Evolutionary conservation across 1,140 invertebrate species (phyloP).

Genomic region (Drosophila equinoxialis): DNA sequence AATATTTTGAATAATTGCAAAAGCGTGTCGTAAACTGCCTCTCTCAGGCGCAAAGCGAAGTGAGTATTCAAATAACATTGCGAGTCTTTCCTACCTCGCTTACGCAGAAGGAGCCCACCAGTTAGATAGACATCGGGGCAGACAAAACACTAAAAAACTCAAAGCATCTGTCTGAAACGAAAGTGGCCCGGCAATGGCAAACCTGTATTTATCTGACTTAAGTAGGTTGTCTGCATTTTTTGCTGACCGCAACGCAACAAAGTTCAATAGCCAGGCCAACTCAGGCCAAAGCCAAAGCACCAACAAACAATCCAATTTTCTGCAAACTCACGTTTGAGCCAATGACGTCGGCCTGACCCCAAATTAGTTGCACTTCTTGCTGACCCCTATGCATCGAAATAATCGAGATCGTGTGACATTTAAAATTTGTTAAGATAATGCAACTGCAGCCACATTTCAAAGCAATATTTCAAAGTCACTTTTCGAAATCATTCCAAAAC

Average conservation of each 20-base stretch:
- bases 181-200: conserved; percentile 52
- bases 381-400: conserved; percentile 47
- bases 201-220: conserved; percentile 65
- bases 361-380: conserved; percentile 62
- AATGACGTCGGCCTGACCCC: conserved; percentile 40
- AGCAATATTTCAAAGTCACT: conserved; percentile 48
- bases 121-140: conserved; percentile 33
- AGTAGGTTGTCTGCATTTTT: conserved; percentile 65
- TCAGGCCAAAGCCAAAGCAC: background rate
- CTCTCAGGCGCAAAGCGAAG: conserved; percentile 18
- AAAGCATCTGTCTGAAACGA: conserved; percentile 42
- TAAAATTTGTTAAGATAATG: conserved; percentile 48
- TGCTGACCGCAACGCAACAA: conserved; percentile 52
- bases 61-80: conserved; percentile 58
- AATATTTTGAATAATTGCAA: conserved; percentile 77
- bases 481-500: conserved; percentile 62
- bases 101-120: conserved; percentile 51
- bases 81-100: conserved; percentile 52
- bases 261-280: conserved; percentile 67
- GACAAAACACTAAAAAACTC: conserved; percentile 23
- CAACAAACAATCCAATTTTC: conserved; percentile 40
- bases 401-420: conserved; percentile 67
- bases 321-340: conserved; percentile 51
- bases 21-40: conserved; percentile 64
- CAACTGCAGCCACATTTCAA: conserved; percentile 9